Conservation (phyloP, 2,888 invertebrate species). For the Stegophylla sp. region DNA sequence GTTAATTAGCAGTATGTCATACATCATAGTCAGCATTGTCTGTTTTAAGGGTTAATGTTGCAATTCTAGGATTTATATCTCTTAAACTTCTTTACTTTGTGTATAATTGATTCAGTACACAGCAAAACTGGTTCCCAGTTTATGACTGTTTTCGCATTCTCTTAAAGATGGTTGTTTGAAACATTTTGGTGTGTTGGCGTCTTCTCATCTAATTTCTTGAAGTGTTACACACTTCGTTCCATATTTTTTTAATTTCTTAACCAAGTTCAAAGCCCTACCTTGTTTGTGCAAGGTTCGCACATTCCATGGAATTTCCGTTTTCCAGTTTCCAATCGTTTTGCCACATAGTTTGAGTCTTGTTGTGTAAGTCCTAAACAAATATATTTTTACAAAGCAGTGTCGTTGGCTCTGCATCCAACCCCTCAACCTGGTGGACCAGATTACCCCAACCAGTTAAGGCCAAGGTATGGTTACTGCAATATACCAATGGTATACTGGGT, state of each 20-base stretch:
- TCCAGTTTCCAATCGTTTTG: conserved; percentile 7
- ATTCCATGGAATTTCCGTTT: neutral
- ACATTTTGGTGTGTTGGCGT: too few relatives aligned
- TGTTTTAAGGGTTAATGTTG: too few relatives aligned
- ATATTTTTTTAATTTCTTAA: conserved; percentile 1
- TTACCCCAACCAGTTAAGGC: neutral
- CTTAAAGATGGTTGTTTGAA: too few relatives aligned
- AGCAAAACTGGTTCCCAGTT: too few relatives aligned
- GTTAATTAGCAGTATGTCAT: too few relatives aligned
- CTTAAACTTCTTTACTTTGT: too few relatives aligned
- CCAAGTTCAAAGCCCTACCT: neutral
- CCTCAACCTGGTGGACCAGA: neutral
- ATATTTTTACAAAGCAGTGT: too few relatives aligned
- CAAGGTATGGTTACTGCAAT: conserved; percentile 1
- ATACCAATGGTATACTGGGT: conserved; percentile 7
- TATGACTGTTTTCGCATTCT: too few relatives aligned
- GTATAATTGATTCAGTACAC: too few relatives aligned
- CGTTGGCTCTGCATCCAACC: neutral
- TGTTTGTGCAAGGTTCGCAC: conserved; percentile 1
- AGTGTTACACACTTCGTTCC: conserved; percentile 4
- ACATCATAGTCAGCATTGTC: too few relatives aligned
- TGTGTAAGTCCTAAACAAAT: too few relatives aligned
- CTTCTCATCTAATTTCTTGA: neutral
- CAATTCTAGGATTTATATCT: too few relatives aligned
- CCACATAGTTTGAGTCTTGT: neutral